A percentile compares a stretch with the other conserved stretches of the same genome.
phyloP scores from a whole-genome alignment of 2,797 vertebrate species.

The Eptatretus atami region DNA sequence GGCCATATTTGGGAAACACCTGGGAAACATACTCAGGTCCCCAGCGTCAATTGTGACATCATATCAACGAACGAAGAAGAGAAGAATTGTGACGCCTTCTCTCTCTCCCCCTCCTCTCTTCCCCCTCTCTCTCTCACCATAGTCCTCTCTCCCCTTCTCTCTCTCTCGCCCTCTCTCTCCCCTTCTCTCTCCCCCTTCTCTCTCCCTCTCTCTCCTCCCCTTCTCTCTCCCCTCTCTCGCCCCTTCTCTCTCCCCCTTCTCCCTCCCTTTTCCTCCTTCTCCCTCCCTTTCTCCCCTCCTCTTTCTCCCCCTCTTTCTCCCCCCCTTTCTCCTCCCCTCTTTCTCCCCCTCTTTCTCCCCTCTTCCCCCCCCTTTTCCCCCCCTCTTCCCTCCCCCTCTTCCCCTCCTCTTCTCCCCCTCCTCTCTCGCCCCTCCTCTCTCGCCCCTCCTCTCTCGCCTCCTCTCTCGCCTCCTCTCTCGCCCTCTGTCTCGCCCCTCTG shows the following conservation, averaged over 20 bases:
- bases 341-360: background rate
- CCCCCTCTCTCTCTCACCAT: too few species aligned
- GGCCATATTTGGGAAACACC: too few species aligned
- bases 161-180: background rate
- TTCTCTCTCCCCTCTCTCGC: background rate
- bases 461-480: background rate
- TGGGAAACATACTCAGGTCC: too few species aligned
- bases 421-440: background rate
- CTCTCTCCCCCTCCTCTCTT: too few species aligned
- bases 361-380: background rate
- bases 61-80: too few species aligned
- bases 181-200: background rate
- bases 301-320: background rate
- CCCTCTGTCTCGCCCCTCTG: background rate
- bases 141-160: too few species aligned
- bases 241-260: background rate
- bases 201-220: background rate
- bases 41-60: too few species aligned
- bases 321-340: background rate
- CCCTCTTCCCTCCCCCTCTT: background rate
- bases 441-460: background rate
- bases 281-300: background rate
- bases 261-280: background rate
- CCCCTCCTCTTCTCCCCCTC: background rate
- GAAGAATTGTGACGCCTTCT: too few species aligned